Percentiles rank a stretch among this genome's conserved stretches.
phyloP scores from a whole-genome alignment of 2,113 vertebrate species.

The Otocyon megalotis region DNA sequence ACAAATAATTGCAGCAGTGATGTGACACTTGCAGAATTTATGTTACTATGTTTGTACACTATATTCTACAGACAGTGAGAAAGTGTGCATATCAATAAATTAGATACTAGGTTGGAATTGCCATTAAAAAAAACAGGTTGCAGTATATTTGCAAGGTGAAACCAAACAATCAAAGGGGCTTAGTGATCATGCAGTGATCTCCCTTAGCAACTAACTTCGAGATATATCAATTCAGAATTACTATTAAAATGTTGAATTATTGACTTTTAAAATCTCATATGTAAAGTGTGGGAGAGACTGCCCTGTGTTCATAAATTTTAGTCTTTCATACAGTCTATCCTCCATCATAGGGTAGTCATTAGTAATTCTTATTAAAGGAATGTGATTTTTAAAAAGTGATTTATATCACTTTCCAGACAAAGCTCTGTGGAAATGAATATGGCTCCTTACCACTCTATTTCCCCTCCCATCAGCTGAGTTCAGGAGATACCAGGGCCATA shows the following conservation, averaged over 20 bases:
- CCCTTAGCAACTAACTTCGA: slow-evolving; percentile 12
- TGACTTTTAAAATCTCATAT: slow-evolving; percentile 37
- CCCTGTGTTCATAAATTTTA: neutral
- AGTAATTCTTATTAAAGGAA: neutral
- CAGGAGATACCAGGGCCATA: neutral
- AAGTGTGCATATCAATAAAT: slow-evolving; percentile 25
- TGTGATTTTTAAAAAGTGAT: neutral
- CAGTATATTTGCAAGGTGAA: slow-evolving; percentile 44
- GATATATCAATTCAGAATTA: neutral
- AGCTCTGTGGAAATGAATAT: neutral
- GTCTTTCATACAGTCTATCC: neutral
- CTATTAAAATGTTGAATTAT: slow-evolving; percentile 33
- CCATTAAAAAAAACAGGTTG: slow-evolving; percentile 5
- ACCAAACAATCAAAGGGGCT: slow-evolving; percentile 29
- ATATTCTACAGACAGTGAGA: slow-evolving; percentile 46
- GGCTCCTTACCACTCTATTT: neutral
- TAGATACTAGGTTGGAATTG: neutral
- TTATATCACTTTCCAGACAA: neutral
- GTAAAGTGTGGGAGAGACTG: neutral
- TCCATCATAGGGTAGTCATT: neutral
- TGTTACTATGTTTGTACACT: slow-evolving; percentile 4
- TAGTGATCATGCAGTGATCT: neutral
- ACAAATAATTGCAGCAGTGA: slow-evolving; percentile 11
- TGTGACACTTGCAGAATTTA: slow-evolving; percentile 43
- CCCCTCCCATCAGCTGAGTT: neutral